Evolutionary conservation across 64 coral and sea anemone genomes (phyloP).

Genomic region (Pocillopora verrucosa): DNA sequence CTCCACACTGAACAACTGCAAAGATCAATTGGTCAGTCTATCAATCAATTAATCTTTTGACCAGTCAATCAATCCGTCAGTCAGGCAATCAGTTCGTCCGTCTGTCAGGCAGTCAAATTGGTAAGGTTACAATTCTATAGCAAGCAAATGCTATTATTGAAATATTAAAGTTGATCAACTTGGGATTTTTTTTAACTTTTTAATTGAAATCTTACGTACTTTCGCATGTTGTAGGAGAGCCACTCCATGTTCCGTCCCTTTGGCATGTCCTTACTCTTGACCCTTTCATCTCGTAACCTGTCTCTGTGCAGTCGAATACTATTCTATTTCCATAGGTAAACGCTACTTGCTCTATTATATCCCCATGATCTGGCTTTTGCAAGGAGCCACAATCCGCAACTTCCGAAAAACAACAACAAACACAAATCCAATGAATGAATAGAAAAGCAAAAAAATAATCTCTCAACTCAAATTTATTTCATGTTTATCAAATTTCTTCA

Average conservation of each 20-base stretch:
- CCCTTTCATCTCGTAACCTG: conserved; percentile 46
- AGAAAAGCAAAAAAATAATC: no score
- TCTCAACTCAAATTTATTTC: no score
- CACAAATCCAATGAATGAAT: no score
- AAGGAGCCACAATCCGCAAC: conserved; percentile 47
- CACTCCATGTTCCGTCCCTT: conserved; percentile 41
- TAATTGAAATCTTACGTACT: conserved; percentile 1
- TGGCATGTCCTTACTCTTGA: conserved; percentile 23
- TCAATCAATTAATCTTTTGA: no score
- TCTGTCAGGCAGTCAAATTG: no score
- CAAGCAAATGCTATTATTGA: no score
- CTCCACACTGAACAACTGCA: conserved; percentile 31
- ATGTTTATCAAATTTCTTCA: no score
- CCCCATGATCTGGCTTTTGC: conserved; percentile 5
- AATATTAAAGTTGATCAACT: no score
- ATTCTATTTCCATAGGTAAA: conserved; percentile 22
- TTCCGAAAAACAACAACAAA: background rate
- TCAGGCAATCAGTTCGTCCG: no score
- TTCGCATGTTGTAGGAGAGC: conserved; percentile 41
- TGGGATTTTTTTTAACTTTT: background rate
- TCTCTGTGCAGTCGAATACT: conserved; percentile 27
- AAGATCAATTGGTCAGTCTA: background rate
- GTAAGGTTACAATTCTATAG: no score
- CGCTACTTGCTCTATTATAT: conserved; percentile 27
- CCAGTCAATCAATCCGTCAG: no score